phyloP scores from a whole-genome alignment of 2,888 invertebrate genomes.

The Hydropsyche betteni region DNA sequence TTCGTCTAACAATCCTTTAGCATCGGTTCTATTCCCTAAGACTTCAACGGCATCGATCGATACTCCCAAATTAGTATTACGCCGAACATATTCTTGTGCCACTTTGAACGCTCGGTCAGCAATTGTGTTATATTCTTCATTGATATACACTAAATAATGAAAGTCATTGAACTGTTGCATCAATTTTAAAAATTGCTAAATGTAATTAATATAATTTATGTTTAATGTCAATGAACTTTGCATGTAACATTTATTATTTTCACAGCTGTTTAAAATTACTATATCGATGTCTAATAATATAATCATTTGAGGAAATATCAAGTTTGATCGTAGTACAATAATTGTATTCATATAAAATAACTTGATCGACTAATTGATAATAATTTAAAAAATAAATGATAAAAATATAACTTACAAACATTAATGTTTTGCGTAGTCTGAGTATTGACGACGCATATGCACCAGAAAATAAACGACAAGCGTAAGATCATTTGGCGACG shows the following conservation, averaged over 20 bases:
- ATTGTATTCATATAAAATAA: slow-evolving; percentile 32
- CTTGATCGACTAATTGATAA: slow-evolving; percentile 6
- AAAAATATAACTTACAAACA: slow-evolving; percentile 69
- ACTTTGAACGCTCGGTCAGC: slow-evolving; percentile 78
- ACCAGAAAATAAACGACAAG: slow-evolving; percentile 34
- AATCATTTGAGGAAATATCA: not conserved
- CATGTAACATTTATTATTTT: not conserved
- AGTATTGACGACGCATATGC: slow-evolving; percentile 51
- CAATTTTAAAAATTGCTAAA: not conserved
- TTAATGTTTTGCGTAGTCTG: slow-evolving; percentile 79
- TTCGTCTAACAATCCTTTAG: slow-evolving; percentile 74
- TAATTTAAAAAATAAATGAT: slow-evolving; percentile 42
- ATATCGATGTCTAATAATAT: slow-evolving; percentile 2
- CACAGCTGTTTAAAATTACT: not conserved
- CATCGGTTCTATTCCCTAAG: slow-evolving; percentile 77
- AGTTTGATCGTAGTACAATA: slow-evolving; percentile 25
- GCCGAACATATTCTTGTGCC: slow-evolving; percentile 74
- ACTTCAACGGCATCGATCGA: slow-evolving; percentile 71
- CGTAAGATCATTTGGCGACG: slow-evolving; percentile 20
- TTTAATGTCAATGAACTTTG: not conserved
- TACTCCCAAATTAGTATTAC: slow-evolving; percentile 74
- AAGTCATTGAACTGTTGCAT: slow-evolving; percentile 1
- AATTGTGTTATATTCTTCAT: slow-evolving; percentile 77
- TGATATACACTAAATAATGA: slow-evolving; percentile 71
- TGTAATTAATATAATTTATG: too few species aligned